Conservation (phyloP, 2,113 vertebrate genomes). For the Pelusios castaneus region DNA sequence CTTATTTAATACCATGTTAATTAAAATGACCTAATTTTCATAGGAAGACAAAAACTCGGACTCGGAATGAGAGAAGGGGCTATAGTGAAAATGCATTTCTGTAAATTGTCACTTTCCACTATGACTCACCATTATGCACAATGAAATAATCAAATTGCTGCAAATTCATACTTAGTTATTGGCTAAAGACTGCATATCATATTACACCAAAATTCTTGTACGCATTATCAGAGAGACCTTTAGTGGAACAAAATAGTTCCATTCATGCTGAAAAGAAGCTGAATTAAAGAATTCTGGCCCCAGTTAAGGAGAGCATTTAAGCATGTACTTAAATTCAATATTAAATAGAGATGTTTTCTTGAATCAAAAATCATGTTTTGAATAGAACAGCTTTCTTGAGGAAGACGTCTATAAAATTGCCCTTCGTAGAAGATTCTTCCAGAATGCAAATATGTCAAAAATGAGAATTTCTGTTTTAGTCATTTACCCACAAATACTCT, state of each 20-base stretch:
- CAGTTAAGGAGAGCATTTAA: background rate
- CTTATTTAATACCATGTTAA: background rate
- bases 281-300: background rate
- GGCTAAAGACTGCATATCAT: background rate
- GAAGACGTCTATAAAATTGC: too few relatives aligned
- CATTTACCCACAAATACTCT: background rate
- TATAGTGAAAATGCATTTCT: background rate
- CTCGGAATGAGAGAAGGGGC: background rate
- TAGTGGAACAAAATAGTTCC: background rate
- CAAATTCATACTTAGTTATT: background rate
- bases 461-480: background rate
- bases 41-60: background rate
- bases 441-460: too few relatives aligned
- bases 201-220: background rate
- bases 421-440: too few relatives aligned
- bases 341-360: background rate
- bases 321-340: background rate
- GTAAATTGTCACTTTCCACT: background rate
- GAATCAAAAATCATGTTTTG: background rate
- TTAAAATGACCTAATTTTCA: background rate
- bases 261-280: background rate
- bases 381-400: background rate
- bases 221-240: conserved; percentile 1
- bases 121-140: background rate
- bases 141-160: background rate